phyloP scores from a whole-genome alignment of 2,797 vertebrate genomes.

The Onychomys torridus region DNA sequence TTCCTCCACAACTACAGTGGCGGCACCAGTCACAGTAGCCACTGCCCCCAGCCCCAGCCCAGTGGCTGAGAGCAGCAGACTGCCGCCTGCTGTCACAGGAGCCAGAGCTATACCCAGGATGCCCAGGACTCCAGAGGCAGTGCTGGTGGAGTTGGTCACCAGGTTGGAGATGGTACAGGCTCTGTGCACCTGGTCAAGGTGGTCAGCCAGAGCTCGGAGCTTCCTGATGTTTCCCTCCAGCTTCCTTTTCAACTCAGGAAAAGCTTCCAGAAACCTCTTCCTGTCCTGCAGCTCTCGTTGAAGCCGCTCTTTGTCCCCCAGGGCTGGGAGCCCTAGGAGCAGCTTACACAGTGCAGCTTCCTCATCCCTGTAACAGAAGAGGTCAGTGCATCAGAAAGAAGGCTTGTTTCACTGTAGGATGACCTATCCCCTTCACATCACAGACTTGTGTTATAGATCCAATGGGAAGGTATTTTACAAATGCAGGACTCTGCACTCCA shows the following conservation, averaged over 20 bases:
- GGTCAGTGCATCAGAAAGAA: background rate
- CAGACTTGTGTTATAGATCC: background rate
- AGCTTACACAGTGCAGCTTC: rapidly evolving
- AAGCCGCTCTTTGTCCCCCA: rapidly evolving
- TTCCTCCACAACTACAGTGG: rapidly evolving
- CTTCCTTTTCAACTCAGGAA: background rate
- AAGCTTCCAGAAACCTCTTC: background rate
- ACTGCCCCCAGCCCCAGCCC: background rate
- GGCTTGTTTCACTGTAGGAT: background rate
- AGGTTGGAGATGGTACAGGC: background rate
- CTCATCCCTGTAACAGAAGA: background rate
- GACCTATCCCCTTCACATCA: background rate
- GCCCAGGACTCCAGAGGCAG: background rate
- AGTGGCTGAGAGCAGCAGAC: background rate
- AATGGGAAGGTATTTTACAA: background rate
- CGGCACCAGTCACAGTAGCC: rapidly evolving
- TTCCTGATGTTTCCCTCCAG: background rate
- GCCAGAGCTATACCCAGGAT: background rate
- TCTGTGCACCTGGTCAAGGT: constrained; percentile 30
- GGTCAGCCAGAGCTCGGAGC: background rate
- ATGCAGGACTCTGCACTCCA: background rate
- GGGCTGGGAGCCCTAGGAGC: rapidly evolving
- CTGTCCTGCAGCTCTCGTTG: rapidly evolving
- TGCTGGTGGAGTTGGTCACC: too few relatives aligned
- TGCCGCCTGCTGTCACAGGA: background rate